Evolutionary conservation across 2,888 invertebrate species (phyloP), one percentile per base, ranked within the genome.

Genomic region (Apamea monoglypha): DNA sequence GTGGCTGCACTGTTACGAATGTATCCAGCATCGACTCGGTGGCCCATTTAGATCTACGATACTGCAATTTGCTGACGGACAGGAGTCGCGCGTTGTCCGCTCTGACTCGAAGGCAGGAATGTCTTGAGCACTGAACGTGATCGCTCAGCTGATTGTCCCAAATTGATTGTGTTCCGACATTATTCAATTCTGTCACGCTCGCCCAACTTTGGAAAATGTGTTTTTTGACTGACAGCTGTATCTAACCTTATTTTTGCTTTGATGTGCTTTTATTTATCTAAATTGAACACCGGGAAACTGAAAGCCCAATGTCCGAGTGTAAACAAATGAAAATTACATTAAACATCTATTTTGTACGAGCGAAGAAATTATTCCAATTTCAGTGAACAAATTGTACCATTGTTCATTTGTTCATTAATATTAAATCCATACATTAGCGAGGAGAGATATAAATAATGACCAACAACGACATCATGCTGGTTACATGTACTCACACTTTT

Each of bases 31-130:
- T 95, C 94, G 94, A 94, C 94, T 94, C 93, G 91, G 93, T 96
- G 96, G 92, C 95, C 96, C 92, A 96, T 96, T 96, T 96, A 96
- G 95, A 96, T 96, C 91, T 92, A 80, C 88, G 95, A 96, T 96
- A 96, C 93, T 92, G 92, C 95, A 92, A 91, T 93, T 91, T 92
- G 91, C 92, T 95, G 95, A 95, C 92, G 92, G 94, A 94, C 95
- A 94, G 92, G 93, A 91, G 93, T 94, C 91, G 92, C 92, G 92
- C 92, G 93, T 91, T 91, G 88, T 86, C 88, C 90, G 91, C 91
- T 92, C 92, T 87, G 90, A 93, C 94, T 94, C 93, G 92, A 92
- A 91, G 91, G 90, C 92, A 94, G 93, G 93, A 94, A 94, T 95
- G 93, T 92, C 91, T 91, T 91, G 88, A 90, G 91, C 90, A 87